phyloP scores from a whole-genome alignment of 2,797 vertebrate genomes.

The Perodicticus potto region DNA sequence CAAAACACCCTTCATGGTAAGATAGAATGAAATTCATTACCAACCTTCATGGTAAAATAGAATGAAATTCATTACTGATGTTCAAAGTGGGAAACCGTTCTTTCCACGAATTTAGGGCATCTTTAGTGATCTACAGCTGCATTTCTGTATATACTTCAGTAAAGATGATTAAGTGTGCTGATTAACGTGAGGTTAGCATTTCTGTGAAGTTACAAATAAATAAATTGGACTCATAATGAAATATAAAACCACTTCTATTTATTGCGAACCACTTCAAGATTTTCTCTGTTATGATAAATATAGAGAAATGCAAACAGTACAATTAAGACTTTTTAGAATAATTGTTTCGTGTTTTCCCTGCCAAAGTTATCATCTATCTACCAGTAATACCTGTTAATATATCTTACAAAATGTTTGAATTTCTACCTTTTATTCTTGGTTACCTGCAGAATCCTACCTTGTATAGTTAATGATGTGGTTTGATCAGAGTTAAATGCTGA shows the following conservation, averaged over 20 bases:
- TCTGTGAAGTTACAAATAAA: slow-evolving; percentile 30
- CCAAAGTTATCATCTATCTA: background rate
- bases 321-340: background rate
- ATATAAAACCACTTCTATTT: background rate
- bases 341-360: background rate
- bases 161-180: background rate
- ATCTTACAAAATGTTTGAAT: background rate
- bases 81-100: background rate
- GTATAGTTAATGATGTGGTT: background rate
- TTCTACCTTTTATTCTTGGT: background rate
- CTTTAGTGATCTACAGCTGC: background rate
- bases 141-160: slow-evolving; percentile 3
- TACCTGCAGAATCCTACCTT: background rate
- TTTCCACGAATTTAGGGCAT: background rate
- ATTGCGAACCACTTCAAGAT: slow-evolving; percentile 18
- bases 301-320: background rate
- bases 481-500: background rate
- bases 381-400: background rate
- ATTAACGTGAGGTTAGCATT: background rate
- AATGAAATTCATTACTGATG: background rate
- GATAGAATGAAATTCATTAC: slow-evolving; percentile 22
- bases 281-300: slow-evolving; percentile 2
- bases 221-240: slow-evolving; percentile 38
- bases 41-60: slow-evolving; percentile 25
- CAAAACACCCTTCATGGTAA: background rate